phyloP scores from a whole-genome alignment of 2,888 invertebrate species.

The Strigamia transsilvanica region DNA sequence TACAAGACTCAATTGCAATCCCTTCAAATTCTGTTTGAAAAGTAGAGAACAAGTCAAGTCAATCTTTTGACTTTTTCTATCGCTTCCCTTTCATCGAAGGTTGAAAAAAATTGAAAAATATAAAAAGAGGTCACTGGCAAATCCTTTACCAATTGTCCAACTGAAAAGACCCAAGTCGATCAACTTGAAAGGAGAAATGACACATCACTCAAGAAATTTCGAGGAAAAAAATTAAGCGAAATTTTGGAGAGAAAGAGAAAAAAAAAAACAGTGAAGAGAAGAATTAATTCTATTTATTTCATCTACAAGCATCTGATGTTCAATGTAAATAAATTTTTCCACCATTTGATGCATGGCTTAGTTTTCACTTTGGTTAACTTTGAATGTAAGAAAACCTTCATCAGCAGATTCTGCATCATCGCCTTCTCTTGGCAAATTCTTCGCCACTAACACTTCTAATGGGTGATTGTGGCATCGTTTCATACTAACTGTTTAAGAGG shows the following conservation, averaged over 20 bases:
- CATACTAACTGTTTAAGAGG: neutral
- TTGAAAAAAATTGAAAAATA: constrained; percentile 4
- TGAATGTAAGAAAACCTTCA: constrained; percentile 6
- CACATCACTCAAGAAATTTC: constrained; percentile 16
- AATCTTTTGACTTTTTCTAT: constrained; percentile 38
- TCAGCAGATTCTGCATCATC: constrained; percentile 22
- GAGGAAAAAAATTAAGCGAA: neutral
- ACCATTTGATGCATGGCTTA: constrained; percentile 7
- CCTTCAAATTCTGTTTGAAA: constrained; percentile 21
- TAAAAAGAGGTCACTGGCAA: constrained; percentile 27
- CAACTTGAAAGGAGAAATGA: constrained; percentile 19
- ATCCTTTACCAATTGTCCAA: constrained; percentile 35
- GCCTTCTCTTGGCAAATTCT: constrained; percentile 16
- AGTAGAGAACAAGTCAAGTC: constrained; percentile 19
- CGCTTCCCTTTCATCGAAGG: constrained; percentile 31
- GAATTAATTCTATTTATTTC: neutral
- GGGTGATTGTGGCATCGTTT: constrained; percentile 34
- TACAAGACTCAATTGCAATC: constrained; percentile 14
- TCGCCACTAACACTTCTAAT: constrained; percentile 7
- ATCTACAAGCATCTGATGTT: neutral
- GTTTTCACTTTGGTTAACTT: neutral
- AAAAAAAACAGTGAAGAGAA: neutral
- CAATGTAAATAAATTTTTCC: constrained; percentile 2
- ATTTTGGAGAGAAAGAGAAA: neutral
- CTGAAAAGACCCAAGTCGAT: constrained; percentile 23